Conservation (phyloP, 2,888 invertebrate species). For the Erebia epiphron region DNA sequence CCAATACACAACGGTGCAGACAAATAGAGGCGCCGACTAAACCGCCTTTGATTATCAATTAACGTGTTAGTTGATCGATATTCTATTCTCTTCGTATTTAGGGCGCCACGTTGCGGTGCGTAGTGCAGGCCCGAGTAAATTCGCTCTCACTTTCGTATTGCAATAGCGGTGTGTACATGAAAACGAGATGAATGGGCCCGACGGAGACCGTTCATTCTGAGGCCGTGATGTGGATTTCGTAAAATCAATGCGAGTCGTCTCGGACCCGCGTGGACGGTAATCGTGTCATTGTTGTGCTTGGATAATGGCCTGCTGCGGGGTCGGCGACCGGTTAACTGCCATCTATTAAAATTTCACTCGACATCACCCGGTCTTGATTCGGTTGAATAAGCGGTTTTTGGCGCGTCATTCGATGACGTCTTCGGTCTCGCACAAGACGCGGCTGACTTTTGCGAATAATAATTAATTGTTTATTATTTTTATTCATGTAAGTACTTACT, state of each 20-base stretch:
- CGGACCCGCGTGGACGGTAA: conserved; percentile 65
- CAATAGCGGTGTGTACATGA: conserved; percentile 77
- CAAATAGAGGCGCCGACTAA: conserved; percentile 16
- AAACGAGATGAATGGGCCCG: conserved; percentile 81
- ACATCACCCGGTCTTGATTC: conserved; percentile 45
- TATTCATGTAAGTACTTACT: no score
- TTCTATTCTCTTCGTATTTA: conserved; percentile 68
- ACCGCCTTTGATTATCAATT: conserved; percentile 47
- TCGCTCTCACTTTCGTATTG: conserved; percentile 81
- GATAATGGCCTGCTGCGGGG: conserved; percentile 60
- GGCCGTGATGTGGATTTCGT: conserved; percentile 77
- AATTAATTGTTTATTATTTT: background rate
- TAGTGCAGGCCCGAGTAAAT: conserved; percentile 74
- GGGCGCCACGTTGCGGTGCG: conserved; percentile 66
- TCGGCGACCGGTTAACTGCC: conserved; percentile 64
- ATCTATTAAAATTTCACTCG: conserved; percentile 64
- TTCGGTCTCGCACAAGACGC: conserved; percentile 14
- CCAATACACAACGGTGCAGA: conserved; percentile 9
- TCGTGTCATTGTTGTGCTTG: conserved; percentile 72
- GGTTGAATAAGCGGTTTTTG: conserved; percentile 24
- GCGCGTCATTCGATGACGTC: conserved; percentile 1
- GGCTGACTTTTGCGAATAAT: background rate
- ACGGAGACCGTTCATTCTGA: conserved; percentile 76
- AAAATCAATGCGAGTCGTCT: conserved; percentile 77
- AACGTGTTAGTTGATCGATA: conserved; percentile 53